Base-by-base conservation (phyloP, 2,888 invertebrate species). In the Drosophila kanekoi region DNA sequence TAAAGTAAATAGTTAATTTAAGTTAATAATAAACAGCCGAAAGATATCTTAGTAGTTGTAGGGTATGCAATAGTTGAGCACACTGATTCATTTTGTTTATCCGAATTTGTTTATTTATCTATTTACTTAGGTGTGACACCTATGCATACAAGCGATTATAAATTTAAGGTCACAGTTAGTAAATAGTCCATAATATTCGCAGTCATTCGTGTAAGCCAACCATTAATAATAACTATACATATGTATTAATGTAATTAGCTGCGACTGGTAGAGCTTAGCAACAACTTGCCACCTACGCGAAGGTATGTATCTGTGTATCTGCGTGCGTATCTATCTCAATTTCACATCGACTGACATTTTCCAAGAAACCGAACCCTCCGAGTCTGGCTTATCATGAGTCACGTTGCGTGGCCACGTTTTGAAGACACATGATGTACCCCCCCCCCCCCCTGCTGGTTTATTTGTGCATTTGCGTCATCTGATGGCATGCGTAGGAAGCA, bases 181-280 rank as follows among this genome's bases (percentile, higher is more conserved):
- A 10, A 35, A 20, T 35, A 9, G 3, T 11, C 4, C 2, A 14
- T 11, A 33, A 18, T 20, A 43, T 28, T 8, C 58, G 33, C 40
- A 40, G 32, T 14, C 16, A 28, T 28, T 43, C 35, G 52, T 43
- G 23, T 10, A 23, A 23, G 28, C n/a, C 44, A 37, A 28, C 33
- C 53, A 20, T 54, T 61, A 38, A 18, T 58, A 59, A 41, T 20
- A 43, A 33, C 45, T 14, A 20, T 35, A 13, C 14, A 43, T 20
- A 13, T 13, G 40, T 40, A 54, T 62, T 64, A 57, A 52, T 64
- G 38, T 64, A 45, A 73, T 70, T 56, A 59, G 38, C 43, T 48
- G 14, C 20, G 18, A 3, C 23, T 40, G 28, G 28, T 6, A 8
- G 23, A 11, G 11, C 20, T 8, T 11, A 14, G 18, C 32, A 53